These are phyloP conservation scores for Platyrinchus mystaceus DNA, from an alignment of 2,797 vertebrate genomes.

Conservation along the genomic window DNA sequence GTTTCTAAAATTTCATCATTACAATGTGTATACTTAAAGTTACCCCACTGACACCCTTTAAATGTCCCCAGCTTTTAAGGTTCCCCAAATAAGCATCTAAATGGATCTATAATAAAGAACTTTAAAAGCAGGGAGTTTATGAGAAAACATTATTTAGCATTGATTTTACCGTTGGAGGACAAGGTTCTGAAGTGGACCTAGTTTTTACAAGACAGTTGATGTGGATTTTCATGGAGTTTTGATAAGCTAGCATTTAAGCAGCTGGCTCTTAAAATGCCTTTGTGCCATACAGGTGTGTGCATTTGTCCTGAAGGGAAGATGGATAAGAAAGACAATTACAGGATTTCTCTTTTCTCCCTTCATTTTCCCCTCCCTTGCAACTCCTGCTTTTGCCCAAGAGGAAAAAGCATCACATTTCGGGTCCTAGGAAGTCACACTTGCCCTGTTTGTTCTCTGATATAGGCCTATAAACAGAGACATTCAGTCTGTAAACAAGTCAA, in stretches of 20 bases:
- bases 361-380: neutral
- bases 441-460: conserved; percentile 72
- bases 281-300: neutral
- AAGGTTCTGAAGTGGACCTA: neutral
- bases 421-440: conserved; percentile 67
- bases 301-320: neutral
- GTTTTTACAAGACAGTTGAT: neutral
- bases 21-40: neutral
- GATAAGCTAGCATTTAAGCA: neutral
- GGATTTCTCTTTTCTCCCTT: neutral
- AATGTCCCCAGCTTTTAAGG: conserved; percentile 3
- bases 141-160: neutral
- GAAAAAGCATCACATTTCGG: conserved; percentile 47
- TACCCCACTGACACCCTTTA: neutral
- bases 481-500: conserved; percentile 70
- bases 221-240: neutral
- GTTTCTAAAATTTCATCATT: conserved; percentile 11
- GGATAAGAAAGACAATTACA: neutral
- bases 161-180: neutral
- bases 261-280: neutral
- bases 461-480: conserved; percentile 69
- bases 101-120: neutral
- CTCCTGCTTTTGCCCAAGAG: conserved; percentile 9
- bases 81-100: neutral
- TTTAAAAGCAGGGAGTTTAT: neutral